Percentiles rank a stretch among this genome's conserved stretches.
Evolutionary conservation across 2,888 invertebrate species (phyloP).

Genomic region (Orchestes rusci): DNA sequence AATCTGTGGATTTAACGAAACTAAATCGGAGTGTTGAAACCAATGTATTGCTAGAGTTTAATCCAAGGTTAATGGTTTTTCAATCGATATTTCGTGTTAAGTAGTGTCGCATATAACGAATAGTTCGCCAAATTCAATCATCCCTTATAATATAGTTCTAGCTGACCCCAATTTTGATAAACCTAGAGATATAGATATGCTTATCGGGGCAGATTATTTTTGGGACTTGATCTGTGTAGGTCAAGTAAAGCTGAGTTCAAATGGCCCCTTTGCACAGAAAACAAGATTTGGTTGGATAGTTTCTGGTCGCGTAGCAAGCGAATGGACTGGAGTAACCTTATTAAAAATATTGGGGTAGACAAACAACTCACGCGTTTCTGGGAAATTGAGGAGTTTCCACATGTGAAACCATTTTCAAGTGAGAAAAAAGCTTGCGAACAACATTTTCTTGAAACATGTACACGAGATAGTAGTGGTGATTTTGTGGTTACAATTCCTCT

Average conservation of each 20-base stretch:
- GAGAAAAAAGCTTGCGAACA: slow-evolving; percentile 7
- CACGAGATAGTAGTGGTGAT: no score
- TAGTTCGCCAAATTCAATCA: slow-evolving; percentile 12
- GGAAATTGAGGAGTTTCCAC: slow-evolving; percentile 8
- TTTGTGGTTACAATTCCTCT: no score
- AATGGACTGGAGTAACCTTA: no score
- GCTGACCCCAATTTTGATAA: no score
- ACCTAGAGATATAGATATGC: slow-evolving; percentile 22
- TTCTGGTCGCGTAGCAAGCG: no score
- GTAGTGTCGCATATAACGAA: slow-evolving; percentile 17
- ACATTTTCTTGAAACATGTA: no score
- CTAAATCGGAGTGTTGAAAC: slow-evolving; percentile 4
- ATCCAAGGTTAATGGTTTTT: neutral
- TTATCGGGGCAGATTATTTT: slow-evolving; percentile 22
- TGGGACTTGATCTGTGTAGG: no score
- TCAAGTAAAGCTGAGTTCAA: no score
- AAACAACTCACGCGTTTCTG: slow-evolving; percentile 5
- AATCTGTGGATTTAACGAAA: slow-evolving; percentile 14
- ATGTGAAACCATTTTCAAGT: neutral
- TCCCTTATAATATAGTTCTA: slow-evolving; percentile 16
- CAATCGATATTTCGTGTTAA: neutral
- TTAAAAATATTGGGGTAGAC: no score
- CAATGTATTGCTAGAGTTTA: slow-evolving; percentile 1
- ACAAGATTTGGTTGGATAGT: no score
- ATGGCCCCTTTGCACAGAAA: no score